Base-by-base conservation (phyloP, 2,888 invertebrate genomes). In the Caenorhabditis macrosperma region DNA sequence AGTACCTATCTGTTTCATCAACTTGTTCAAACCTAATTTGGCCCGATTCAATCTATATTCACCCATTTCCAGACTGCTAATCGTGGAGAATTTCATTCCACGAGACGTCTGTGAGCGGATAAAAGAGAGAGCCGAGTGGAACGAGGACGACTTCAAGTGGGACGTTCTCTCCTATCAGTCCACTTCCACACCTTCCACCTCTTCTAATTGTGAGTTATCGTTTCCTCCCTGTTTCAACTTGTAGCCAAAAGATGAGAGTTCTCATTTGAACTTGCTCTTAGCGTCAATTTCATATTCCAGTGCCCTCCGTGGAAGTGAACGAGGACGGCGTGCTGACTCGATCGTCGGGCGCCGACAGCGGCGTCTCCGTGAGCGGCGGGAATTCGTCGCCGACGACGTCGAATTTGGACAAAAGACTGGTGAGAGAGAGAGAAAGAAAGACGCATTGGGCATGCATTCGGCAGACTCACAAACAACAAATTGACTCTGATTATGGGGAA, bases 31-130 rank as follows among this genome's bases (percentile, higher is more conserved):
- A n/a, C n/a, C n/a, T n/a, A n/a, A n/a, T n/a, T n/a, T n/a, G n/a
- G n/a, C n/a, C n/a, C n/a, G n/a, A n/a, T n/a, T n/a, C n/a, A n/a
- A n/a, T n/a, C n/a, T n/a, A n/a, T n/a, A n/a, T n/a, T n/a, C n/a
- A n/a, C n/a, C 30, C n/a, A n/a, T 46, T 83, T 87, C 55, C 79
- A 91, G 91, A 75, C 87, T 90, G 46, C 93, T 96, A 38, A 94
- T 95, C 63, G 95, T 96, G 82, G 95, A 96, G 90, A 95, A 95
- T 91, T 96, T 96, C 92, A 94, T 96, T 89, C 95, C 95, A 9
- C 93, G 76, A 17, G 88, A 88, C 55, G 85, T 90, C 2, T 68
- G 85, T 15, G 86, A 90, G 30, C 78, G 85, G 81, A 93, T 95
- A 3, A 93, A 94, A 79, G 93, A 94, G 54, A 93, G 95, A 84